Percentiles rank a stretch among this genome's conserved stretches.
These are phyloP conservation scores for Petroica traversi DNA, from an alignment of 2,113 vertebrate species.

Conservation along the genomic window DNA sequence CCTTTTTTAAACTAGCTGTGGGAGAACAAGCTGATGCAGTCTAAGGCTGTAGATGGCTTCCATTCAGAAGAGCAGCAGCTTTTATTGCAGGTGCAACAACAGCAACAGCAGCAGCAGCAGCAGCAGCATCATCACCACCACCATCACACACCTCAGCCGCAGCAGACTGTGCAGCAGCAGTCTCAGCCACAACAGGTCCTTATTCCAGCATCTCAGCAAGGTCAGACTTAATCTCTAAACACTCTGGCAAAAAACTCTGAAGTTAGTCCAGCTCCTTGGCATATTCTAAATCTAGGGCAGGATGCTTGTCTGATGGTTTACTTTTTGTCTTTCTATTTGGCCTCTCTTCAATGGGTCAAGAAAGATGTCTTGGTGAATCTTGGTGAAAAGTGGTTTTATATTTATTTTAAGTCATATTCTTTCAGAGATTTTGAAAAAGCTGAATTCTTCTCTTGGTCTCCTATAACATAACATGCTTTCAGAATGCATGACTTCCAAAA, in stretches of 20 bases:
- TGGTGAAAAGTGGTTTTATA: background rate
- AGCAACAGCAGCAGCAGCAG: slow-evolving; percentile 83
- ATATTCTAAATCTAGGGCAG: background rate
- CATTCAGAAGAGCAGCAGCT: slow-evolving; percentile 93
- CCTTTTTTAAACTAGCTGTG: slow-evolving; percentile 82
- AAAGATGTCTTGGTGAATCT: background rate
- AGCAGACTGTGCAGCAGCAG: slow-evolving; percentile 70
- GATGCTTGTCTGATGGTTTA: background rate
- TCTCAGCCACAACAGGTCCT: slow-evolving; percentile 82
- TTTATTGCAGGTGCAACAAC: slow-evolving; percentile 85
- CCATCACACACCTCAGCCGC: slow-evolving; percentile 75
- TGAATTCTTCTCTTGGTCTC: background rate
- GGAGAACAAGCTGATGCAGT: slow-evolving; percentile 98
- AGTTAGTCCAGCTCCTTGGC: background rate
- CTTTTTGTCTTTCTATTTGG: background rate
- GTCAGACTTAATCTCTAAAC: slow-evolving; percentile 63
- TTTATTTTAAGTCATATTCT: background rate
- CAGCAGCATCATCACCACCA: slow-evolving; percentile 80
- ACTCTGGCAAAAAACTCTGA: background rate
- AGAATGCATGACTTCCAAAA: background rate
- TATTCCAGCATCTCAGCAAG: slow-evolving; percentile 90
- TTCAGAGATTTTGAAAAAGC: background rate
- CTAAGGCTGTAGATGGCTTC: slow-evolving; percentile 97
- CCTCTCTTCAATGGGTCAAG: background rate
- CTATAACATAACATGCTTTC: background rate